Evolutionary conservation across 2,888 invertebrate species (phyloP).

Genomic region (Embidobia sp.): DNA sequence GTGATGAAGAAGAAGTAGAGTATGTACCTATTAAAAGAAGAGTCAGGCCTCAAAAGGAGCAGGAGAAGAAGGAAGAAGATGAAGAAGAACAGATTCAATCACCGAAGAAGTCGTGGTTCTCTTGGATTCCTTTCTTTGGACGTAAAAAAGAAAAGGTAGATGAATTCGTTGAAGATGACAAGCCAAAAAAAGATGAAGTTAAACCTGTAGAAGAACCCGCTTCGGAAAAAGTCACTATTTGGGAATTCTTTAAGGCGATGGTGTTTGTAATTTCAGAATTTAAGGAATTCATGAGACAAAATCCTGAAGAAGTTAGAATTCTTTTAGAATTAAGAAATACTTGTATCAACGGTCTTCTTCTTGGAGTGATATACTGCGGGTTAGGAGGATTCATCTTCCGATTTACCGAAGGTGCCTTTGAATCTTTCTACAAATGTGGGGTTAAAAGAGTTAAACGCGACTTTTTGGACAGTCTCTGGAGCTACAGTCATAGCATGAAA

Average conservation of each 20-base stretch:
- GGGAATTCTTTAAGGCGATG: slow-evolving; percentile 71
- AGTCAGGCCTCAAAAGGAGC: slow-evolving; percentile 65
- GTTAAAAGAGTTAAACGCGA: slow-evolving; percentile 93
- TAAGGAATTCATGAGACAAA: slow-evolving; percentile 82
- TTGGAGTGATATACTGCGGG: slow-evolving; percentile 88
- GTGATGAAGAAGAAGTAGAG: slow-evolving; percentile 69
- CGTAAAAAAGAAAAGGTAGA: slow-evolving; percentile 72
- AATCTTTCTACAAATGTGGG: slow-evolving; percentile 93
- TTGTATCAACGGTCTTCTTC: slow-evolving; percentile 87
- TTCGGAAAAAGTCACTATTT: slow-evolving; percentile 65
- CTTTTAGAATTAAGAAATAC: slow-evolving; percentile 85
- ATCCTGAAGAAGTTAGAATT: slow-evolving; percentile 83
- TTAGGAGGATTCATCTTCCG: slow-evolving; percentile 91
- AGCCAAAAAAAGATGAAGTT: slow-evolving; percentile 63
- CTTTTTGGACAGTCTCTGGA: slow-evolving; percentile 92
- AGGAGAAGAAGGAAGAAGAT: slow-evolving; percentile 73
- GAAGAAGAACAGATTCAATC: slow-evolving; percentile 72
- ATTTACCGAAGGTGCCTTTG: slow-evolving; percentile 92
- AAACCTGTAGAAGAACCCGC: neutral
- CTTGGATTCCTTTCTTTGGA: slow-evolving; percentile 73
- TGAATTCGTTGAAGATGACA: slow-evolving; percentile 74
- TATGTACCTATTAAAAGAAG: slow-evolving; percentile 68
- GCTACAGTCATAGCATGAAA: slow-evolving; percentile 89
- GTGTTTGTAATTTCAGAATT: slow-evolving; percentile 79
- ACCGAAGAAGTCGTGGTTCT: slow-evolving; percentile 71